These are phyloP conservation scores for Equus przewalskii DNA, from an alignment of 2,113 vertebrate genomes.

Conservation along the genomic window DNA sequence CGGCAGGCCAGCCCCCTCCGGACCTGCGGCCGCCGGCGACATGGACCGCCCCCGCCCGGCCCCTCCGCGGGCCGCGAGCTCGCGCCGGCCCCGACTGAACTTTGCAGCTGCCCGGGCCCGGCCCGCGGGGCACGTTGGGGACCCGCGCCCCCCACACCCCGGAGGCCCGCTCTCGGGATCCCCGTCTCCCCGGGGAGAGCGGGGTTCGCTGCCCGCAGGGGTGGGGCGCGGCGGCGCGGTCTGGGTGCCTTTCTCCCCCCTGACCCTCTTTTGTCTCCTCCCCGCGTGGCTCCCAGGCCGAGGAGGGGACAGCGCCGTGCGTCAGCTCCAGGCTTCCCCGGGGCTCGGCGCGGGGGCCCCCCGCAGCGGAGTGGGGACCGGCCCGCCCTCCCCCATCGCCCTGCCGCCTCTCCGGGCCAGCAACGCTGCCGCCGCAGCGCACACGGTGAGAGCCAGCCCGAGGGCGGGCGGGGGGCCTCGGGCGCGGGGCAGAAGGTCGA, in stretches of 20 bases:
- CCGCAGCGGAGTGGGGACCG: slow-evolving; percentile 89
- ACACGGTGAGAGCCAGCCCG: slow-evolving; percentile 79
- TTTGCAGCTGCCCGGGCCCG: slow-evolving; percentile 69
- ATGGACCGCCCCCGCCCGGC: slow-evolving; percentile 20
- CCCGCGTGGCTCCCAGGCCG: slow-evolving; percentile 78
- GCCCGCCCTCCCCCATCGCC: slow-evolving; percentile 89
- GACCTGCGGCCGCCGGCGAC: not conserved
- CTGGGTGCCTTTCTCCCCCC: slow-evolving; percentile 55
- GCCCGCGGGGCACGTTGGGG: slow-evolving; percentile 45
- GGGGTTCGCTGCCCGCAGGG: slow-evolving; percentile 6
- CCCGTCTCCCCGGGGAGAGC: not conserved
- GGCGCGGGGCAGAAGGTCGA: not conserved
- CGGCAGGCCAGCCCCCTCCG: not conserved
- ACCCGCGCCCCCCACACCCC: not conserved
- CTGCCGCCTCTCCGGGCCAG: slow-evolving; percentile 92
- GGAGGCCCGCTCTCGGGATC: too few species aligned
- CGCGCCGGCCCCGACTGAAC: slow-evolving; percentile 71
- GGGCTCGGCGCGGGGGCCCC: slow-evolving; percentile 87
- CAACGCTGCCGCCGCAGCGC: slow-evolving; percentile 84
- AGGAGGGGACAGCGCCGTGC: slow-evolving; percentile 90
- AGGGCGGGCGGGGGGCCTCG: not conserved
- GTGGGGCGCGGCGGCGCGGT: slow-evolving; percentile 51
- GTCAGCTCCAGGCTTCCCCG: slow-evolving; percentile 86
- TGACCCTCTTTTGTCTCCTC: slow-evolving; percentile 82
- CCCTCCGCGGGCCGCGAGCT: slow-evolving; percentile 72